Percentiles rank a stretch among this genome's conserved stretches.
phyloP scores from a whole-genome alignment of 2,888 invertebrate genomes.

The Coremacera marginata region DNA sequence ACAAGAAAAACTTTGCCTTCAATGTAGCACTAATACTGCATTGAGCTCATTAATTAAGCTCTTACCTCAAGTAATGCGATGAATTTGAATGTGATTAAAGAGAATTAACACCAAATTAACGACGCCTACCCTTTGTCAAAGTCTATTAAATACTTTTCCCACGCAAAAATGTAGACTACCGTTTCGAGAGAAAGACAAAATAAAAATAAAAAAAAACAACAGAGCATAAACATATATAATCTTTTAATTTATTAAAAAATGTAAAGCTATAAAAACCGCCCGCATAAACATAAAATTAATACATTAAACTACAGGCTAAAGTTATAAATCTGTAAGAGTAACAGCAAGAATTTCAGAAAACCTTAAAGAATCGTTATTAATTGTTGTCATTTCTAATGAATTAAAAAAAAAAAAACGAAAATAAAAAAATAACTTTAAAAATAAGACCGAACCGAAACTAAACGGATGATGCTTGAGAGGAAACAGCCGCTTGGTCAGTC shows the following conservation, averaged over 20 bases:
- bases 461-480: neutral
- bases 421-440: neutral
- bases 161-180: conserved; percentile 4
- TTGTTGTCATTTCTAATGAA: conserved; percentile 33
- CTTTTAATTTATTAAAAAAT: conserved; percentile 29
- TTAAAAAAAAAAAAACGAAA: neutral
- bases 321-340: conserved; percentile 1
- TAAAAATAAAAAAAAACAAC: neutral
- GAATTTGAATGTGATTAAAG: neutral
- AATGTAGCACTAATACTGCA: no score
- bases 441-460: neutral
- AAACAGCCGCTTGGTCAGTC: neutral
- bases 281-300: conserved; percentile 19
- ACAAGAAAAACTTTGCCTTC: no score
- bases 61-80: neutral
- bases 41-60: neutral
- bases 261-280: conserved; percentile 28
- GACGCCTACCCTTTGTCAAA: neutral
- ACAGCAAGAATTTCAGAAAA: conserved; percentile 4
- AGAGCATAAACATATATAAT: neutral
- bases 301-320: neutral
- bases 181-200: neutral
- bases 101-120: conserved; percentile 31
- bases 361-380: conserved; percentile 21
- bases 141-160: conserved; percentile 1